Conservation (phyloP, 2,113 vertebrate genomes). For the Prionailurus bengalensis region DNA sequence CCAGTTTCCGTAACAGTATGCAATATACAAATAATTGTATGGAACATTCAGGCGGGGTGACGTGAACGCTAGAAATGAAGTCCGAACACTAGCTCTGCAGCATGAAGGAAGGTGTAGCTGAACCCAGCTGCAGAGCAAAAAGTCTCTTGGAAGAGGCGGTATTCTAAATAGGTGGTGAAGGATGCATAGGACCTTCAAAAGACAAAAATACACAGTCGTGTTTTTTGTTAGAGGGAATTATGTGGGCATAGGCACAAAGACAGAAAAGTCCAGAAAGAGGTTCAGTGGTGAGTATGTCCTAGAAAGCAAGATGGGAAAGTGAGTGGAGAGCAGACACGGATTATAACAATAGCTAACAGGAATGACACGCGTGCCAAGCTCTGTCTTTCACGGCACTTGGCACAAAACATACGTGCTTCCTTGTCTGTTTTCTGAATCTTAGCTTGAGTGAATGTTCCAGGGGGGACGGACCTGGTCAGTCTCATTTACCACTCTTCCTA, state of each 20-base stretch:
- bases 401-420: not conserved
- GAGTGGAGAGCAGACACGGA: not conserved
- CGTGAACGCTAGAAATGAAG: not conserved
- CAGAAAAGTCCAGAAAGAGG: not conserved
- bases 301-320: not conserved
- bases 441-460: not conserved
- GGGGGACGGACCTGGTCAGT: not conserved
- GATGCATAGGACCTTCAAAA: not conserved
- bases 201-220: not conserved
- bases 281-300: not conserved
- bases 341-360: not conserved
- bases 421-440: not conserved
- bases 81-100: not conserved
- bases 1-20: too few relatives aligned
- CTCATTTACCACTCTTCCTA: not conserved
- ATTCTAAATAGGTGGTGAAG: not conserved
- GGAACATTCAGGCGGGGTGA: not conserved
- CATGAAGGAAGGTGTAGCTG: not conserved
- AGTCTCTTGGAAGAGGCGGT: not conserved
- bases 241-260: not conserved
- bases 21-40: not conserved
- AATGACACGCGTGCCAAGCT: not conserved
- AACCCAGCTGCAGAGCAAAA: not conserved
- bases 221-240: not conserved
- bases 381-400: not conserved